phyloP scores from a whole-genome alignment of 2,888 invertebrate genomes.

The Hyposoter didymator region DNA sequence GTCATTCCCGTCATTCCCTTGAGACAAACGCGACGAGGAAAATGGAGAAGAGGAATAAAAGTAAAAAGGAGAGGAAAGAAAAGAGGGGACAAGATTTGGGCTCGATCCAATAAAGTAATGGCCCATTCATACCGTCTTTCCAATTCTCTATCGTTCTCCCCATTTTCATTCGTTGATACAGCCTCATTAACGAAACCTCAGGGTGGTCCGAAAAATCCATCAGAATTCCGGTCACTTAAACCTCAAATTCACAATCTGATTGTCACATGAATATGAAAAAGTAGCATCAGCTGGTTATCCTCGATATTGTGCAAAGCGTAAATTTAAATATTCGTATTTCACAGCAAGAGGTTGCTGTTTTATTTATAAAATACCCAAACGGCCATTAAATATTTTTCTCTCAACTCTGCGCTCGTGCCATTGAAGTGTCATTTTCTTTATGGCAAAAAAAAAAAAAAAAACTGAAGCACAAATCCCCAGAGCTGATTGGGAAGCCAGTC shows the following conservation, averaged over 20 bases:
- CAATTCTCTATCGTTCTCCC: slow-evolving; percentile 33
- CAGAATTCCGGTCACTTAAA: slow-evolving; percentile 9
- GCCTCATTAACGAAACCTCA: slow-evolving; percentile 54
- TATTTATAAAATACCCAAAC: not conserved
- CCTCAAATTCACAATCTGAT: not conserved
- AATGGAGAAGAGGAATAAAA: slow-evolving; percentile 31
- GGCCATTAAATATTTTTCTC: not conserved
- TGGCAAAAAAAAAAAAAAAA: slow-evolving; percentile 34
- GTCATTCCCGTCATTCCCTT: slow-evolving; percentile 15
- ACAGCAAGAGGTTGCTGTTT: not conserved
- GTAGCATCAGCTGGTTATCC: not conserved
- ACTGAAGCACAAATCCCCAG: slow-evolving; percentile 53
- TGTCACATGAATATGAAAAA: slow-evolving; percentile 13
- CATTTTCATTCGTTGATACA: slow-evolving; percentile 2
- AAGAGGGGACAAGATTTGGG: slow-evolving; percentile 46
- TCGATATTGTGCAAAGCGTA: not conserved
- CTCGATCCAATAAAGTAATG: slow-evolving; percentile 59
- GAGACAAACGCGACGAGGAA: slow-evolving; percentile 7
- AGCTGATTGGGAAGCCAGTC: slow-evolving; percentile 66
- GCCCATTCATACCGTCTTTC: slow-evolving; percentile 54
- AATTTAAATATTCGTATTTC: not conserved
- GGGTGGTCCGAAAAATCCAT: not conserved
- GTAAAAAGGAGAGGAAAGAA: slow-evolving; percentile 13
- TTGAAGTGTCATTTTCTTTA: not conserved
- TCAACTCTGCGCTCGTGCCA: not conserved